These are phyloP conservation scores for Loriculus beryllinus DNA, from an alignment of 2,797 vertebrate genomes.

Conservation along the genomic window DNA sequence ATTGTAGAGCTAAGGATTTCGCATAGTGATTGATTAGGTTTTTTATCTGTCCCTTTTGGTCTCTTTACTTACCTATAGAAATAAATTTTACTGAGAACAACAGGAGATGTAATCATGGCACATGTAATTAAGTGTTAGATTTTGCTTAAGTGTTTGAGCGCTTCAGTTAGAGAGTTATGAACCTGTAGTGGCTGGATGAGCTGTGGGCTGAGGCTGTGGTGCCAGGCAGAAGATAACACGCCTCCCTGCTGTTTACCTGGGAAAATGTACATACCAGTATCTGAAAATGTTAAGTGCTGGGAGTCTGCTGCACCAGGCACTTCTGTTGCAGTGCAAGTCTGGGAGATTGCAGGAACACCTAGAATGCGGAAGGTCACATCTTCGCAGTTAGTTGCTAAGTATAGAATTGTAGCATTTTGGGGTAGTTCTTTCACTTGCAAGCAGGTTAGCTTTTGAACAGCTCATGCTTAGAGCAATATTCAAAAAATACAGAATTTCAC, in stretches of 20 bases:
- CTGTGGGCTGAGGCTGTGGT: fast-evolving
- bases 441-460: not conserved
- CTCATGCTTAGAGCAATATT: not conserved
- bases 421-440: not conserved
- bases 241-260: not conserved
- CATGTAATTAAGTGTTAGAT: not conserved
- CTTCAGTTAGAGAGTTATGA: not conserved
- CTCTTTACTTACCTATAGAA: not conserved
- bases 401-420: not conserved
- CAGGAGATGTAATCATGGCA: not conserved
- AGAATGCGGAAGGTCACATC: not conserved
- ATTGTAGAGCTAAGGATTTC: not conserved
- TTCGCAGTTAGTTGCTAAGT: not conserved
- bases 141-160: fast-evolving
- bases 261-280: fast-evolving
- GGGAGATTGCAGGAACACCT: not conserved
- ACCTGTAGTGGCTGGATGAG: fast-evolving
- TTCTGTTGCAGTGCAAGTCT: not conserved
- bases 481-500: fast-evolving
- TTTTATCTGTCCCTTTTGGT: not conserved
- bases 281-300: not conserved
- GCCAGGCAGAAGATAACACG: not conserved
- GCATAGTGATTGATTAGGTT: not conserved
- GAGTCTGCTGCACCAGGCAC: not conserved
- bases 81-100: not conserved